Evolutionary conservation across 2,888 invertebrate species (phyloP).

Genomic region (Mycogona germanica): DNA sequence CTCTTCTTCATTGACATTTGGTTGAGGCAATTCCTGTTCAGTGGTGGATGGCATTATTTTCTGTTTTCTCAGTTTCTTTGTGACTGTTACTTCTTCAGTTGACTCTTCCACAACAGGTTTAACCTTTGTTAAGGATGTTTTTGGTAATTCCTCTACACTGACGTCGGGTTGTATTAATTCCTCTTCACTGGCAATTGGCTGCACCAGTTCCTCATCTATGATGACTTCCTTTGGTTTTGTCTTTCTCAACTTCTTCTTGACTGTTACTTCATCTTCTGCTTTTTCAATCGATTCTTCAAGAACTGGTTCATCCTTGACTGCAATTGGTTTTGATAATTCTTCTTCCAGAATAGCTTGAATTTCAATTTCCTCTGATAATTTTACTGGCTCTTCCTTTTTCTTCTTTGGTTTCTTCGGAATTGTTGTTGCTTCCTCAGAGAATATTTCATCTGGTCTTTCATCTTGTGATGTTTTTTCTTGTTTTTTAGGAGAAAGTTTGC

Average conservation of each 20-base stretch:
- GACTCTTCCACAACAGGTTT: slow-evolving; percentile 4
- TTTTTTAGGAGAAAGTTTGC: neutral
- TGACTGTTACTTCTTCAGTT: slow-evolving; percentile 9
- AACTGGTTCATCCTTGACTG: slow-evolving; percentile 11
- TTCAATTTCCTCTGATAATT: slow-evolving; percentile 5
- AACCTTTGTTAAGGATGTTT: slow-evolving; percentile 10
- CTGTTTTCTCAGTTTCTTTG: no score
- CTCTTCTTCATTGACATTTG: neutral
- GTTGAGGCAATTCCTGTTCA: no score
- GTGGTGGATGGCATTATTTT: no score
- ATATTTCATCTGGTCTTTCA: neutral
- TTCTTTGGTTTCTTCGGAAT: neutral
- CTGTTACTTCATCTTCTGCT: slow-evolving; percentile 1
- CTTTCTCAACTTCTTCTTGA: neutral
- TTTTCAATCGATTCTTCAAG: slow-evolving; percentile 14
- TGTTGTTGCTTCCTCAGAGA: neutral
- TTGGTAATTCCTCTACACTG: slow-evolving; percentile 8
- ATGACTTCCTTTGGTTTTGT: slow-evolving; percentile 12
- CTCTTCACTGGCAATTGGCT: neutral
- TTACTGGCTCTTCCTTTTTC: neutral
- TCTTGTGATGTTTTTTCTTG: neutral
- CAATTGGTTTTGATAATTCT: slow-evolving; percentile 8
- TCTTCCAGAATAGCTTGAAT: slow-evolving; percentile 2
- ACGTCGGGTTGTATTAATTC: slow-evolving; percentile 14
- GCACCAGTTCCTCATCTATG: slow-evolving; percentile 6